Evolutionary conservation across 92 coral and sea anemone genomes (phyloP), one percentile per base, ranked within the genome.

Genomic region (Ricordea florida): DNA sequence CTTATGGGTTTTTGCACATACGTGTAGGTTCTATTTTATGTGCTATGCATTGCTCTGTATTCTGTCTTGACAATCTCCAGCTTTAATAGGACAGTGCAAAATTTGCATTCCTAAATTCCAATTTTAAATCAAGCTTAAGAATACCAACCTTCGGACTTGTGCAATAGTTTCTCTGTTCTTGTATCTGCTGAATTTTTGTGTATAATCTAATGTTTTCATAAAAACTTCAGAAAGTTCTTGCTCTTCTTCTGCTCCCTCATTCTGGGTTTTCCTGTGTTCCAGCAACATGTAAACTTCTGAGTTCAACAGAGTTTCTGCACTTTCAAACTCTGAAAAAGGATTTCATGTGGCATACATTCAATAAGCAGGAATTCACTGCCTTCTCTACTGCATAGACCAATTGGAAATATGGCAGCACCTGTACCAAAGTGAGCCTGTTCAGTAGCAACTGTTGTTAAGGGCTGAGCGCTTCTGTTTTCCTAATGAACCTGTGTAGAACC

Each of bases 81-180:
- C n/a, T n/a, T n/a, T n/a, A n/a, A n/a, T n/a, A n/a, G n/a, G n/a
- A n/a, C n/a, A n/a, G n/a, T n/a, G n/a, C n/a, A n/a, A n/a, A n/a
- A n/a, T n/a, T n/a, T n/a, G n/a, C n/a, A n/a, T n/a, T n/a, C n/a
- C n/a, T n/a, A n/a, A n/a, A 25, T 25, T 13, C 11, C 24, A 8
- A 27, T 27, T 4, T 1, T 28, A 7, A 6, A 5, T 55, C 40
- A 55, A 37, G 30, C 14, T 28, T 25, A 14, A 11, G 10, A 55
- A 27, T 67, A 37, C 74, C 11, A 30, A 91, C 97, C 97, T 91
- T 86, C 99, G 60, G 1, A 96, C 99, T 78, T 93, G 97, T 15
- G 99, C 99, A 2, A 96, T 96, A 11, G 99, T 96, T 84, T 92
- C 99, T 55, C 99, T 85, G 82, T 96, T 96, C 43, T 96, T 96